phyloP scores from a whole-genome alignment of 2,888 invertebrate species.

The Temnothorax unifasciatus region DNA sequence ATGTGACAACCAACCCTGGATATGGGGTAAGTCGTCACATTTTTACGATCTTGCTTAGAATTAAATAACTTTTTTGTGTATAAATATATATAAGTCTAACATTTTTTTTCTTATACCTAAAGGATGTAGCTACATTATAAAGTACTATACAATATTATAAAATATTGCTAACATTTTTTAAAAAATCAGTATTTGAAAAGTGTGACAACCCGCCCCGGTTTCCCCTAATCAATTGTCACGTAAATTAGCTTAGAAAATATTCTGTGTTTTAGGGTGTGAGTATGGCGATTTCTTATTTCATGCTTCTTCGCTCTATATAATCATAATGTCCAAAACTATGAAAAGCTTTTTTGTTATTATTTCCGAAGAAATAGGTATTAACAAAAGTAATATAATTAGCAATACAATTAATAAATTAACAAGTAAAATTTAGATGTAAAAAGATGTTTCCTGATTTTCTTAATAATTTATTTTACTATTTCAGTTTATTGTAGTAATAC shows the following conservation, averaged over 20 bases:
- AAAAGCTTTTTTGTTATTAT: not conserved
- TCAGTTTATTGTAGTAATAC: not conserved
- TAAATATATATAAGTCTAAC: too few species aligned
- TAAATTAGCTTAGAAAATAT: not conserved
- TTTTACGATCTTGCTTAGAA: too few species aligned
- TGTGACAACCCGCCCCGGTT: too few species aligned
- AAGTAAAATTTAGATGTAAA: not conserved
- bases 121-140: too few species aligned
- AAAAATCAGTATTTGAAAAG: too few species aligned
- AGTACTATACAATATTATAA: too few species aligned
- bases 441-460: not conserved
- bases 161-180: too few species aligned
- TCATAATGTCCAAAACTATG: not conserved
- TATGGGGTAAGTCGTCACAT: too few species aligned
- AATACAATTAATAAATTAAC: not conserved
- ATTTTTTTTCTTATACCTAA: too few species aligned
- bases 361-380: not conserved
- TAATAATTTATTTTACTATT: not conserved
- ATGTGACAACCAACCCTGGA: too few species aligned
- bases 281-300: not conserved
- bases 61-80: too few species aligned
- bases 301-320: not conserved
- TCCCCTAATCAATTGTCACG: not conserved
- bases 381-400: not conserved
- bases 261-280: not conserved